Conservation (phyloP, 1,140 invertebrate species). For the Rhopalosiphum padi region DNA sequence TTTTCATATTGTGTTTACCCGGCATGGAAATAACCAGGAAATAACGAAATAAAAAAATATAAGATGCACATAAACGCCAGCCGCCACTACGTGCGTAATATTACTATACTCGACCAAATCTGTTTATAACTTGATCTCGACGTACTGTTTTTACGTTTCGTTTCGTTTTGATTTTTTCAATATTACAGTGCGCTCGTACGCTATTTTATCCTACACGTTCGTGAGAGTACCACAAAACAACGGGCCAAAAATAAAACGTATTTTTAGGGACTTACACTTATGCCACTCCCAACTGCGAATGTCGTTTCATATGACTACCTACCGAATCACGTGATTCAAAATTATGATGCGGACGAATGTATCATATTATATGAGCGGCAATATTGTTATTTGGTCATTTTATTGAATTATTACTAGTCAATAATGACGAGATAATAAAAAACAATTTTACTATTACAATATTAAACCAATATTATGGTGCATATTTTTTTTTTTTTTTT, state of each 20-base stretch:
- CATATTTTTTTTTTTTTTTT: too few relatives aligned
- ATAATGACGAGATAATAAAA: too few relatives aligned
- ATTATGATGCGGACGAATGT: too few relatives aligned
- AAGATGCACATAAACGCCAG: not conserved
- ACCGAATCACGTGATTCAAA: too few relatives aligned
- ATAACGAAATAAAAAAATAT: not conserved
- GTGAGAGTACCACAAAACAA: not conserved
- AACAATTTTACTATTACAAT: too few relatives aligned
- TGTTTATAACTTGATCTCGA: not conserved
- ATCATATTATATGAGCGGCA: too few relatives aligned
- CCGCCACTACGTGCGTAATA: not conserved
- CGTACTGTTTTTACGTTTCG: too few relatives aligned
- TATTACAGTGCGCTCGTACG: not conserved
- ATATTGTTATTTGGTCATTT: too few relatives aligned
- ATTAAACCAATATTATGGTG: too few relatives aligned
- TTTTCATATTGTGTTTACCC: not conserved
- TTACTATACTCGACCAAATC: not conserved
- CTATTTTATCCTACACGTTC: not conserved
- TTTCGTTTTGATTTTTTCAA: not conserved
- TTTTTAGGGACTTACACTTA: not conserved
- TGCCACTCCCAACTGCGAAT: not conserved
- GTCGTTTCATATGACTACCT: too few relatives aligned
- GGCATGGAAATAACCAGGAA: not conserved
- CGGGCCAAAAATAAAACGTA: not conserved
- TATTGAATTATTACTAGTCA: too few relatives aligned